Evolutionary conservation across 2,797 vertebrate genomes (phyloP).

Genomic region (Heterohyrax brucei): DNA sequence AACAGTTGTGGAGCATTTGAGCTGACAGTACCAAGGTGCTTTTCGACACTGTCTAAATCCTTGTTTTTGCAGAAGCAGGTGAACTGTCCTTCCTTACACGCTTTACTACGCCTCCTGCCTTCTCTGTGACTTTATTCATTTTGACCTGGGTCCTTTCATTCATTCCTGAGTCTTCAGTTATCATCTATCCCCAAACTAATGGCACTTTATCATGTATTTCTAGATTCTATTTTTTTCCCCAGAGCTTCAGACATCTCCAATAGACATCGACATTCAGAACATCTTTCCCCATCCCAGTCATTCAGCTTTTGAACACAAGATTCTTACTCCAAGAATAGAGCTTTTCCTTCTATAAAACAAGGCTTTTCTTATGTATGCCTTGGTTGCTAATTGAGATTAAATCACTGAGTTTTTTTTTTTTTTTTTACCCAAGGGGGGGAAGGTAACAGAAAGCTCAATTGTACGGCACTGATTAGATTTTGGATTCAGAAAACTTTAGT

Average conservation of each 20-base stretch:
- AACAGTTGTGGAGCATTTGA: rapidly evolving
- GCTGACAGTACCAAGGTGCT: rapidly evolving
- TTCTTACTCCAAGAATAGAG: background rate
- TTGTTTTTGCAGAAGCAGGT: rapidly evolving
- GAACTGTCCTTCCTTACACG: no score
- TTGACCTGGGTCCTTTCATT: background rate
- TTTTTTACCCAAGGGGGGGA: background rate
- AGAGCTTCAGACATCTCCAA: background rate
- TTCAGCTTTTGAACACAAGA: background rate
- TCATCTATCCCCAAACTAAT: rapidly evolving
- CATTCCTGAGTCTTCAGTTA: background rate
- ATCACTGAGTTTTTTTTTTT: background rate
- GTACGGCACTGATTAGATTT: background rate
- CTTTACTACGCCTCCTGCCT: background rate
- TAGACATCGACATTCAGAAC: background rate
- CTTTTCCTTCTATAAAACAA: background rate
- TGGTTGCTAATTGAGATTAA: background rate
- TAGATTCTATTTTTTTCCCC: background rate
- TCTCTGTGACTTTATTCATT: background rate
- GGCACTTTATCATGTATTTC: background rate
- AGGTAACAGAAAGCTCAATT: background rate
- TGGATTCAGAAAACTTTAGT: background rate
- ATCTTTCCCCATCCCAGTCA: background rate
- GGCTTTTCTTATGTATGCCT: background rate
- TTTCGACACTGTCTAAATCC: background rate